These are phyloP conservation scores for Pantala flavescens DNA, from an alignment of 1,140 invertebrate species.

Conservation along the genomic window DNA sequence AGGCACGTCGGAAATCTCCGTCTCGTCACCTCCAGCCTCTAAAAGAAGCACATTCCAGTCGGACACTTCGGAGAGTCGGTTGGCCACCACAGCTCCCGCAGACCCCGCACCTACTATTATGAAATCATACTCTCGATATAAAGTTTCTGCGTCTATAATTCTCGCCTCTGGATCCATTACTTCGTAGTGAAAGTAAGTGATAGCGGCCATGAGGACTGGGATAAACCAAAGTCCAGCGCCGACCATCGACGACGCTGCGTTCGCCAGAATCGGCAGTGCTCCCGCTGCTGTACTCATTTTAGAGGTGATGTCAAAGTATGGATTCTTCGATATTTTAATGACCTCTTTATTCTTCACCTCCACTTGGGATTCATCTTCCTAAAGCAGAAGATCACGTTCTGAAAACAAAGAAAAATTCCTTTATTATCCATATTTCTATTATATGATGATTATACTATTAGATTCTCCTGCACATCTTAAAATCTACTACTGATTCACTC, in stretches of 20 bases:
- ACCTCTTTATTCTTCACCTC: too few species aligned
- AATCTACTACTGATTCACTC: too few species aligned
- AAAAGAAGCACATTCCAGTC: constrained; percentile 73
- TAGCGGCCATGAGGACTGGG: constrained; percentile 62
- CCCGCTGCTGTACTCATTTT: not conserved
- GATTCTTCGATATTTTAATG: not conserved
- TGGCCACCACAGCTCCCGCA: constrained; percentile 46
- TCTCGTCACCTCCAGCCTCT: constrained; percentile 86
- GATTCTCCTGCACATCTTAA: too few species aligned
- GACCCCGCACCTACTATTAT: constrained; percentile 89
- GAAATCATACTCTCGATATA: constrained; percentile 69
- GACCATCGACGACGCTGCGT: constrained; percentile 45
- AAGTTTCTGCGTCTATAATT: constrained; percentile 50
- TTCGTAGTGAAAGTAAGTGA: constrained; percentile 72
- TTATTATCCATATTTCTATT: too few species aligned
- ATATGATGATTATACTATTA: too few species aligned
- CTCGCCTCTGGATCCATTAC: constrained; percentile 62
- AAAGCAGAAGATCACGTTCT: too few species aligned
- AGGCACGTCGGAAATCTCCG: constrained; percentile 79
- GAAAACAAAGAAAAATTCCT: too few species aligned
- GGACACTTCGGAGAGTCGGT: constrained; percentile 55
- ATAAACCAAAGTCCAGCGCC: constrained; percentile 49
- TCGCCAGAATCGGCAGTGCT: constrained; percentile 26
- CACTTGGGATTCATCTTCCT: too few species aligned
- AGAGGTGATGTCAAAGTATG: not conserved